Base-by-base conservation (phyloP, 2,888 invertebrate genomes). In the Dastarcus helophoroides region DNA sequence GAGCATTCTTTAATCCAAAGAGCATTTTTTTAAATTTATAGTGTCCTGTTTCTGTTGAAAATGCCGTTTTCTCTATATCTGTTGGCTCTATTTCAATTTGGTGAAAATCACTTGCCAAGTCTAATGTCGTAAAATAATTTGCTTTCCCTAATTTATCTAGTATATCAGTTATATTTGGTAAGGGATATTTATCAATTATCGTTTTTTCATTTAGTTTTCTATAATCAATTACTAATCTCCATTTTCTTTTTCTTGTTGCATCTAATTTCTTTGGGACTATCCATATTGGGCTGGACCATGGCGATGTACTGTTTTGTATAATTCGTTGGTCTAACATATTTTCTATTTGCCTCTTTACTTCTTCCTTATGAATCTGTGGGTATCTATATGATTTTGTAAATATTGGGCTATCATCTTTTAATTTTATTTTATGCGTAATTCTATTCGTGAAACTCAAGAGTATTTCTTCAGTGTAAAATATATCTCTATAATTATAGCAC, bases 231-330 rank as follows among this genome's bases (percentile, higher is more conserved):
- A 19, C 19, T 8, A 19, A 6, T 19, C 19, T 19, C 19, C 19
- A 19, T 19, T 46, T 8, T 33, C 33, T 25, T 50, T 38, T 9
- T 51, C 48, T 2, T 41, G n/a, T 31, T 1, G 41, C 42, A 29
- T 47, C 46, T n/a, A 26, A 11, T 36, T 54, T 56, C 33, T 57
- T 56, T 0, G 52, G 50, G 10, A 48, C 43, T 4, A 47, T 32
- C 41, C 40, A 44, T 14, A 46, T 14, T 11, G 43, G 42, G 14
- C 42, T n/a, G 3, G 39, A 38, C 35, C 40, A 43, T 21, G 33
- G 29, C 4, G 40, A 43, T 16, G 25, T 29, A n/a, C 38, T 32
- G 29, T 39, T 35, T 30, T 44, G 39, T 8, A 46, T 44, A 25
- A 46, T 41, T 7, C 35, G 38, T 3, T 46, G 31, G 11, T 29